Evolutionary conservation across 2,113 vertebrate species (phyloP).

Genomic region (Mus spicilegus): DNA sequence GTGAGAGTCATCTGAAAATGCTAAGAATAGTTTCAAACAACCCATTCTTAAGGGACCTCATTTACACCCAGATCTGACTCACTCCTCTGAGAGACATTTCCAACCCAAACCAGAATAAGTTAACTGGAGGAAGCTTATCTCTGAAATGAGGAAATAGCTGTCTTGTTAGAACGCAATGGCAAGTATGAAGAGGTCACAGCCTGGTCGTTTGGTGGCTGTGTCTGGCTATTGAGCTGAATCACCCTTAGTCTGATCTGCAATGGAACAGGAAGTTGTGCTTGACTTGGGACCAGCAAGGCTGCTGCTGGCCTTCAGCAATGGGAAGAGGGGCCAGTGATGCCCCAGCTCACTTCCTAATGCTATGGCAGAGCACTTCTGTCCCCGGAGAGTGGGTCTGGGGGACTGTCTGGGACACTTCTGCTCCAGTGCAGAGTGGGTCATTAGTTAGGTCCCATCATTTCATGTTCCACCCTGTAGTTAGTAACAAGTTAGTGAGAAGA

Average conservation of each 20-base stretch:
- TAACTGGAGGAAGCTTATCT: not conserved
- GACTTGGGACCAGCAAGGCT: not conserved
- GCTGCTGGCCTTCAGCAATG: not conserved
- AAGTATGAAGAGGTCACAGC: not conserved
- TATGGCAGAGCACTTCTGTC: not conserved
- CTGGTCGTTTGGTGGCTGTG: not conserved
- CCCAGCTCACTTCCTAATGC: accelerated
- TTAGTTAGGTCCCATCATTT: accelerated
- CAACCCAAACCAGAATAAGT: not conserved
- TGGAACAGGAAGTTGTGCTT: not conserved
- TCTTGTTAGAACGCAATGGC: not conserved
- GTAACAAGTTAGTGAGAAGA: not conserved
- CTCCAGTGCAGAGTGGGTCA: accelerated
- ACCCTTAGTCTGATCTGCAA: not conserved
- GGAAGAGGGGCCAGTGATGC: too few relatives aligned
- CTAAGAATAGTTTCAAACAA: not conserved
- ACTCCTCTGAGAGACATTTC: not conserved
- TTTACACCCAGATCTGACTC: not conserved
- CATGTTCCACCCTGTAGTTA: too few relatives aligned
- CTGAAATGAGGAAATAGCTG: not conserved
- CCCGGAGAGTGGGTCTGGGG: too few relatives aligned
- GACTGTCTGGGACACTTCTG: not conserved
- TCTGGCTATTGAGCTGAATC: not conserved
- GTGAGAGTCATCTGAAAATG: not conserved
- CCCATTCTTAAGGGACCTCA: not conserved